A percentile compares a stretch with the other conserved stretches of the same genome.
Evolutionary conservation across 2,888 invertebrate genomes (phyloP).

Genomic region (Hetaerina titia): DNA sequence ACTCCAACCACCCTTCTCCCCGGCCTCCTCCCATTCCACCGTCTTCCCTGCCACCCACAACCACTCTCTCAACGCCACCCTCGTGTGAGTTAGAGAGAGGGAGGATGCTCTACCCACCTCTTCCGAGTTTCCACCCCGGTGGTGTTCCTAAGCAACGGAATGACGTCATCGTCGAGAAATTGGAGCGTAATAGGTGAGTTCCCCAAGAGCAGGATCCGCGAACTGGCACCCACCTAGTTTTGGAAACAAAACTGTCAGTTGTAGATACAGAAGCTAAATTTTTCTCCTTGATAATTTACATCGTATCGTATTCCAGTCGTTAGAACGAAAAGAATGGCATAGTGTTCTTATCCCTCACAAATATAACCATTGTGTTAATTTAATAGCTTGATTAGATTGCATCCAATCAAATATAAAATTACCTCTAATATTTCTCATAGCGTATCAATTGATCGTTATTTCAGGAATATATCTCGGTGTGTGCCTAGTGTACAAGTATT

Average conservation of each 20-base stretch:
- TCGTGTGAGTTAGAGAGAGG: not conserved
- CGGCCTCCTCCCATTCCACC: not conserved
- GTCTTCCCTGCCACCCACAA: not conserved
- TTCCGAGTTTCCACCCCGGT: not conserved
- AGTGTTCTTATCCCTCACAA: too few relatives aligned
- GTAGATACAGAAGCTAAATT: not conserved
- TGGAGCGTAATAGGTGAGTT: not conserved
- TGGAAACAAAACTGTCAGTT: not conserved
- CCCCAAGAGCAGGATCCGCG: not conserved
- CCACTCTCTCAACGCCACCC: not conserved
- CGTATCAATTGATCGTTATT: too few relatives aligned
- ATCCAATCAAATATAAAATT: too few relatives aligned
- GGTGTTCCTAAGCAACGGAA: not conserved
- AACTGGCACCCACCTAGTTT: not conserved
- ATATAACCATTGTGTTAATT: too few relatives aligned
- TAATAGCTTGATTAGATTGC: too few relatives aligned
- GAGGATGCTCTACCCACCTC: not conserved
- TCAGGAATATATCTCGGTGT: too few relatives aligned
- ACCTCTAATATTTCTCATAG: too few relatives aligned
- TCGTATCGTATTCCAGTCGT: too few relatives aligned
- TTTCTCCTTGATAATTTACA: not conserved
- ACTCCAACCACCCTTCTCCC: not conserved
- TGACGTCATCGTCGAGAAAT: conserved; percentile 9
- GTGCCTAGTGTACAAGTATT: too few relatives aligned
- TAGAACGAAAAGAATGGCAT: too few relatives aligned